A percentile compares a stretch with the other conserved stretches of the same genome.
Conservation (phyloP, 2,113 vertebrate species). For the Vombatus ursinus region DNA sequence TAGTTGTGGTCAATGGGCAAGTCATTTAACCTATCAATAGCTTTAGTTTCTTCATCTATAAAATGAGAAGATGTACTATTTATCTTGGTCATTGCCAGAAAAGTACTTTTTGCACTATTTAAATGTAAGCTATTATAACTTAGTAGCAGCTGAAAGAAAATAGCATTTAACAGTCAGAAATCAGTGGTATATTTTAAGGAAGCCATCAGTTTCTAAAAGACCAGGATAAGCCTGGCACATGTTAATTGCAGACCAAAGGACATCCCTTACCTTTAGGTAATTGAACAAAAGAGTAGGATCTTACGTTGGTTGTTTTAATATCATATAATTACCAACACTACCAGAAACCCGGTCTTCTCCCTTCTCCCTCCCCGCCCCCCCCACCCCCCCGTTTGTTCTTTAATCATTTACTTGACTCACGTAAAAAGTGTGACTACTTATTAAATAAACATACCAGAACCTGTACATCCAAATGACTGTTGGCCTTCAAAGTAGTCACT, state of each 20-base stretch:
- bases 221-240: not conserved
- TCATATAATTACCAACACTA: not conserved
- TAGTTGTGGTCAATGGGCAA: not conserved
- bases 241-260: not conserved
- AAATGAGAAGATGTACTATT: not conserved
- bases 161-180: not conserved
- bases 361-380: too few relatives aligned
- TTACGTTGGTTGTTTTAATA: not conserved
- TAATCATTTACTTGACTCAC: not conserved
- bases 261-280: not conserved
- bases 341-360: not conserved
- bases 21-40: not conserved
- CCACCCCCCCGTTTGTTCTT: not conserved
- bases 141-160: not conserved
- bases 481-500: not conserved
- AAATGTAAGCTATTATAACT: not conserved
- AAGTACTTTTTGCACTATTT: not conserved
- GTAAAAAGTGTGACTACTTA: not conserved
- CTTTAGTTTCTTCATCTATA: not conserved
- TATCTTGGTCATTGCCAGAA: not conserved
- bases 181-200: not conserved
- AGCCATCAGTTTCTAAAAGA: not conserved
- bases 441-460: not conserved
- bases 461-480: not conserved
- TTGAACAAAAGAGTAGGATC: not conserved